These are phyloP conservation scores for Antedon mediterranea DNA, from an alignment of 53 echinoderm and acorn worm species.

Conservation along the genomic window DNA sequence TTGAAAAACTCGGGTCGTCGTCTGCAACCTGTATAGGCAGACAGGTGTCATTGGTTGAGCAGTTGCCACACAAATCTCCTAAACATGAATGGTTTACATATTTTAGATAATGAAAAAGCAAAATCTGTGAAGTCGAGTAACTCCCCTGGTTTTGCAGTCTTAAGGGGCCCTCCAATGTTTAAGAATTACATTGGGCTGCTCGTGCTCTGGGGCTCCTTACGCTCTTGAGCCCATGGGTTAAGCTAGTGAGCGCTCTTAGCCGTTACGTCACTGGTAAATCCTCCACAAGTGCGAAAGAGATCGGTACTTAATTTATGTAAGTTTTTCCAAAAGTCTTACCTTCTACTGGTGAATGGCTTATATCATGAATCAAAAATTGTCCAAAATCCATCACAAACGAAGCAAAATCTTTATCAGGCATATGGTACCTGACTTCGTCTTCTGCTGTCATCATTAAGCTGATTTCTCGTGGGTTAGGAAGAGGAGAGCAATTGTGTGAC, in stretches of 20 bases:
- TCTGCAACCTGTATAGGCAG: slow-evolving; percentile 33
- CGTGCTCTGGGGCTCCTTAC: too few relatives aligned
- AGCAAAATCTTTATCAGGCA: background rate
- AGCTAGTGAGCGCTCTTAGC: too few relatives aligned
- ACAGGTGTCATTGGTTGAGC: slow-evolving; percentile 28
- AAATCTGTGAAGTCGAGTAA: too few relatives aligned
- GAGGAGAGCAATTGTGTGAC: background rate
- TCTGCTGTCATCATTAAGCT: background rate
- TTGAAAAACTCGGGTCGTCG: slow-evolving; percentile 23
- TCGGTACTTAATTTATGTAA: too few relatives aligned
- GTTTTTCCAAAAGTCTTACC: too few relatives aligned
- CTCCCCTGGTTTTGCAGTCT: too few relatives aligned
- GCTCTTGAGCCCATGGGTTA: too few relatives aligned
- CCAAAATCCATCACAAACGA: slow-evolving; percentile 53
- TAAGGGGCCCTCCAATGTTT: too few relatives aligned
- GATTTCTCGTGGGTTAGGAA: background rate
- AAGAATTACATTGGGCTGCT: too few relatives aligned
- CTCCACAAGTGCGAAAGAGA: too few relatives aligned
- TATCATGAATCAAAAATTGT: slow-evolving; percentile 65
- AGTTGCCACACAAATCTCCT: slow-evolving; percentile 11
- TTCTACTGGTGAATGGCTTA: slow-evolving; percentile 38
- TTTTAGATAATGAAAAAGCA: too few relatives aligned
- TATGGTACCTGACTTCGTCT: background rate
- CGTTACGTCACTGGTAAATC: too few relatives aligned
- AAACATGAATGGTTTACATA: background rate